Conservation (phyloP, 2,113 vertebrate genomes). For the Xyrauchen texanus region DNA sequence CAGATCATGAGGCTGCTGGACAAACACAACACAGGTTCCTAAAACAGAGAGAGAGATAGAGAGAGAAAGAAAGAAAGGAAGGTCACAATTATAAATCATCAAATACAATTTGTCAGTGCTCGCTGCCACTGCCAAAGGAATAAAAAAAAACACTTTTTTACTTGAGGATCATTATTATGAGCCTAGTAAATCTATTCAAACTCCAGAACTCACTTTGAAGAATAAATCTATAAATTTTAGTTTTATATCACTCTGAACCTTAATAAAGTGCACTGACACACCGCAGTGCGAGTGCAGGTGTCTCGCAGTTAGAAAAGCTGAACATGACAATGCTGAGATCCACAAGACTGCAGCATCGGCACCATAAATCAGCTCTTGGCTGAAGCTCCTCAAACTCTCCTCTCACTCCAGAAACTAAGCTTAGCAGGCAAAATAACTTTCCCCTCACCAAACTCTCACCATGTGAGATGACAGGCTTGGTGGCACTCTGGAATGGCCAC, state of each 20-base stretch:
- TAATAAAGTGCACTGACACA: constrained; percentile 28
- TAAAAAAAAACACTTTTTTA: constrained; percentile 5
- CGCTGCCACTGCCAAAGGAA: not conserved
- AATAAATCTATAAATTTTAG: constrained; percentile 35
- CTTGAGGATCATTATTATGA: constrained; percentile 20
- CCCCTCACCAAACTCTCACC: not conserved
- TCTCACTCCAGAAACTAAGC: constrained; percentile 4
- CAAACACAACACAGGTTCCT: constrained; percentile 84
- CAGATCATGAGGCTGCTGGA: constrained; percentile 87
- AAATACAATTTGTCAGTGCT: constrained; percentile 22
- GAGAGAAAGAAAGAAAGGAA: not conserved
- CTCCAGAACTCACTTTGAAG: constrained; percentile 16
- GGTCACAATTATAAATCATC: constrained; percentile 2
- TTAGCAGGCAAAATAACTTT: constrained; percentile 26
- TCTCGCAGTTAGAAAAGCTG: constrained; percentile 9
- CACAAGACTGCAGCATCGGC: constrained; percentile 33
- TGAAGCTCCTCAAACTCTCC: not conserved
- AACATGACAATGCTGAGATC: constrained; percentile 32
- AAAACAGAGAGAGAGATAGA: constrained; percentile 1
- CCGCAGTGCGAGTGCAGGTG: not conserved
- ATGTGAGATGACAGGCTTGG: no score
- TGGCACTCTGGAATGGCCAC: no score
- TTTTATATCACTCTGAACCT: constrained; percentile 14
- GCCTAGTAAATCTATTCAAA: constrained; percentile 25
- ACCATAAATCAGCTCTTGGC: constrained; percentile 7